Evolutionary conservation across 2,888 invertebrate genomes (phyloP).

Genomic region (Athrips mouffetella): DNA sequence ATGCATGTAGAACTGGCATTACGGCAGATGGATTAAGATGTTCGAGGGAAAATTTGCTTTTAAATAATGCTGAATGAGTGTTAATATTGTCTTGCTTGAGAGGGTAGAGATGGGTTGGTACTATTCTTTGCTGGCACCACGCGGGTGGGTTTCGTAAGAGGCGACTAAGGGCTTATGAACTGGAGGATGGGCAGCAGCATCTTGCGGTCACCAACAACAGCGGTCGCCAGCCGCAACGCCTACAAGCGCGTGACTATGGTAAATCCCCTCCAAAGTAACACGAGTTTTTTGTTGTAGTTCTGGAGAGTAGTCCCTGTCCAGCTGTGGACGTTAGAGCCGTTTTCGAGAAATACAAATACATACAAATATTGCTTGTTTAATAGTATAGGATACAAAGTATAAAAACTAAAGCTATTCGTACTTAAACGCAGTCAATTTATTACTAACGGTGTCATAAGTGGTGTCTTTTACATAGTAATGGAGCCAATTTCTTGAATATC

Average conservation of each 20-base stretch:
- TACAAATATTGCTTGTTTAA: neutral
- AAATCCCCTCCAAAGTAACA: no score
- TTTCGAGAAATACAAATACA: neutral
- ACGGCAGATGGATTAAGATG: slow-evolving; percentile 2
- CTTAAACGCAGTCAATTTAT: neutral
- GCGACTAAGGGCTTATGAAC: no score
- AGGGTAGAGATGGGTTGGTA: no score
- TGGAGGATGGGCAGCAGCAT: neutral
- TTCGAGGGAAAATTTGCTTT: no score
- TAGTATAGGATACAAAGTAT: neutral
- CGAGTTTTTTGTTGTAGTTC: no score
- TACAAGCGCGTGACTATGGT: no score
- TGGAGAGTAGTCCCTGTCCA: neutral
- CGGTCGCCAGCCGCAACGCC: no score
- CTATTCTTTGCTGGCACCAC: no score
- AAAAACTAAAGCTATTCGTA: neutral
- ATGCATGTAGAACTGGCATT: neutral
- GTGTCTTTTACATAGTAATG: slow-evolving; percentile 2
- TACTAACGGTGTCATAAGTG: slow-evolving; percentile 4
- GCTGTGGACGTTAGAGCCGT: neutral
- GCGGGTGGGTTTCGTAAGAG: no score
- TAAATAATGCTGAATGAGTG: neutral
- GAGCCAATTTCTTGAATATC: neutral
- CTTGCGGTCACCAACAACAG: no score
- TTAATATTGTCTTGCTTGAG: neutral